phyloP scores from a whole-genome alignment of 2,113 vertebrate genomes.

The Chiloscyllium plagiosum region DNA sequence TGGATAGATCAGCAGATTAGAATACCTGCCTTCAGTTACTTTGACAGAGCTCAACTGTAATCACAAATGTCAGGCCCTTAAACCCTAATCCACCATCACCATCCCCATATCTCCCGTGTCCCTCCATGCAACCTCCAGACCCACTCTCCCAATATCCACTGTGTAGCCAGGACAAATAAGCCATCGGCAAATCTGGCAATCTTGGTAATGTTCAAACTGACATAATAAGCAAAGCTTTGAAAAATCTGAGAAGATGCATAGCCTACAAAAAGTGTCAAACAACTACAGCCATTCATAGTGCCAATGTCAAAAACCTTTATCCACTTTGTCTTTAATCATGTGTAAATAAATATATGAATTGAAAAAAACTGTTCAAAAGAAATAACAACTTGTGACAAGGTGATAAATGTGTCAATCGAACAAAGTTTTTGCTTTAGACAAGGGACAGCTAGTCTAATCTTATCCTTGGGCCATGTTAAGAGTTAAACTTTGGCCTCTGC shows the following conservation, averaged over 20 bases:
- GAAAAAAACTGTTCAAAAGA: not conserved
- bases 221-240: not conserved
- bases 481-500: not conserved
- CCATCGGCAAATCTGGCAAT: not conserved
- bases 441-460: no score
- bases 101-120: not conserved
- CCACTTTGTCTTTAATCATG: not conserved
- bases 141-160: not conserved
- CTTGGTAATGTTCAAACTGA: not conserved
- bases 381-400: not conserved
- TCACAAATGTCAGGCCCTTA: not conserved
- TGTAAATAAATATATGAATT: not conserved
- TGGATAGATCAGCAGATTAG: not conserved
- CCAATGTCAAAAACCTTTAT: not conserved
- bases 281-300: not conserved
- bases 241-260: no score
- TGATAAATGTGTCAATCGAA: not conserved
- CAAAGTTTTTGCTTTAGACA: not conserved
- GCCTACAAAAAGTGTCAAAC: not conserved
- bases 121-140: not conserved
- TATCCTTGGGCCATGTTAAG: no score
- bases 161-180: not conserved
- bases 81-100: no score
- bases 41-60: not conserved
- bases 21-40: not conserved